Conservation (phyloP, 2,113 vertebrate species). For the Piprites chloris region DNA sequence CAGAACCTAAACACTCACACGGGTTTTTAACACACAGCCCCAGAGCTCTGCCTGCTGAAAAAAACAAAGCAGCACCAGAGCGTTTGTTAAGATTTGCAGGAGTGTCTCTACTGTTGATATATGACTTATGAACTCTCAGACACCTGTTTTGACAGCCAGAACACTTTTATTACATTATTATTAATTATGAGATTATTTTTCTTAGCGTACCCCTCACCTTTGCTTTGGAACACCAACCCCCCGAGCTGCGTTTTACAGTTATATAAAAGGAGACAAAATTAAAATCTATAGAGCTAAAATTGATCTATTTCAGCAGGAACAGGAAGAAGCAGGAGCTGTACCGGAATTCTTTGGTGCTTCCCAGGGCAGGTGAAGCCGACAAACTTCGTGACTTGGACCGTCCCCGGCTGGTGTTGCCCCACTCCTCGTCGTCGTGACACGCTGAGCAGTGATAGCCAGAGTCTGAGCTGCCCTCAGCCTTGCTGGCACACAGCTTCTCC, state of each 20-base stretch:
- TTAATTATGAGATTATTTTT: too few relatives aligned
- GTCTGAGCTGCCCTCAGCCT: conserved; percentile 68
- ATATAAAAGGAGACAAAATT: rapidly evolving
- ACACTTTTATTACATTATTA: not conserved
- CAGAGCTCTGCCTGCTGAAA: not conserved
- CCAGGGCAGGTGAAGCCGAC: conserved; percentile 83
- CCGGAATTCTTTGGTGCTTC: conserved; percentile 87
- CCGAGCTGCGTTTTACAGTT: rapidly evolving
- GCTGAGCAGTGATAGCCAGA: conserved; percentile 76
- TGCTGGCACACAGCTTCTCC: conserved; percentile 43
- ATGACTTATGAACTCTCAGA: not conserved
- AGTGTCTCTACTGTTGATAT: not conserved
- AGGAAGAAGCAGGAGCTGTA: conserved; percentile 9
- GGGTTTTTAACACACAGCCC: not conserved
- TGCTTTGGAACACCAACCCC: not conserved
- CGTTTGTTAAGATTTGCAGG: not conserved
- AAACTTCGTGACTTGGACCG: conserved; percentile 86
- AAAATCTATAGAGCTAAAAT: not conserved
- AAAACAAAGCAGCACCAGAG: not conserved
- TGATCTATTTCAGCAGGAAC: not conserved
- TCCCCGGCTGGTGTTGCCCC: conserved; percentile 63
- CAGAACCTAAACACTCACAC: not conserved
- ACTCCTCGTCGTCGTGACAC: conserved; percentile 76
- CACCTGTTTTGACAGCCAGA: not conserved
- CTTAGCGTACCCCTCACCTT: not conserved